These are phyloP conservation scores for Caenorhabditis japonica DNA, from an alignment of 2,888 invertebrate genomes.

Conservation along the genomic window DNA sequence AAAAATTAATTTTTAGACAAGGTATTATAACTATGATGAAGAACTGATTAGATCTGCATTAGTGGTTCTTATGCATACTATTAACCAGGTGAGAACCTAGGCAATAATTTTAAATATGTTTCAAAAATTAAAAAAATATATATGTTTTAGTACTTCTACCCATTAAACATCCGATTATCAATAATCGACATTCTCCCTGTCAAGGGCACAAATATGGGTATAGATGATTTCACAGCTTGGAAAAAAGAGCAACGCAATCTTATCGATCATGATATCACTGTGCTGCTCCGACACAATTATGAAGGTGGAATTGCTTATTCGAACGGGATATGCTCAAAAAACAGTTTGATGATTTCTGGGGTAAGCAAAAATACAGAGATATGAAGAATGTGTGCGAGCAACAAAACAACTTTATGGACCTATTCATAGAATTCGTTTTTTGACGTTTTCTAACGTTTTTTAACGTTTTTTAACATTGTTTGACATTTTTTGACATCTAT, in stretches of 20 bases:
- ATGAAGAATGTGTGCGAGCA: background rate
- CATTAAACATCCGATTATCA: conserved; percentile 56
- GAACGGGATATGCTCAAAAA: conserved; percentile 58
- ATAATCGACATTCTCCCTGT: conserved; percentile 60
- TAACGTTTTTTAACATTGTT: too few species aligned
- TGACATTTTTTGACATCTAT: too few species aligned
- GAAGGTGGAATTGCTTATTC: conserved; percentile 66
- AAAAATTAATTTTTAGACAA: conserved; percentile 37
- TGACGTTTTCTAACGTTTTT: too few species aligned
- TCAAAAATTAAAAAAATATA: background rate
- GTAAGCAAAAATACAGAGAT: conserved; percentile 34
- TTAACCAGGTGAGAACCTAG: conserved; percentile 57
- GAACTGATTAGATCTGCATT: conserved; percentile 44
- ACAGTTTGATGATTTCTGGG: conserved; percentile 60
- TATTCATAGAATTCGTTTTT: too few species aligned
- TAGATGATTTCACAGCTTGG: conserved; percentile 63
- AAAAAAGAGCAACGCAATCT: conserved; percentile 53
- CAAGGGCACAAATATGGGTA: conserved; percentile 56
- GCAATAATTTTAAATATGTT: background rate
- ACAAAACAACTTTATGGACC: background rate
- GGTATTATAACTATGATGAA: conserved; percentile 55
- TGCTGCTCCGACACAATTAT: conserved; percentile 60
- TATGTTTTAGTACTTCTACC: conserved; percentile 58
- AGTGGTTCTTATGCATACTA: conserved; percentile 56
- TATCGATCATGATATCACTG: conserved; percentile 59